Evolutionary conservation across 2,797 vertebrate species (phyloP), one percentile per base, ranked within the genome.

Genomic region (Staurois parvus): DNA sequence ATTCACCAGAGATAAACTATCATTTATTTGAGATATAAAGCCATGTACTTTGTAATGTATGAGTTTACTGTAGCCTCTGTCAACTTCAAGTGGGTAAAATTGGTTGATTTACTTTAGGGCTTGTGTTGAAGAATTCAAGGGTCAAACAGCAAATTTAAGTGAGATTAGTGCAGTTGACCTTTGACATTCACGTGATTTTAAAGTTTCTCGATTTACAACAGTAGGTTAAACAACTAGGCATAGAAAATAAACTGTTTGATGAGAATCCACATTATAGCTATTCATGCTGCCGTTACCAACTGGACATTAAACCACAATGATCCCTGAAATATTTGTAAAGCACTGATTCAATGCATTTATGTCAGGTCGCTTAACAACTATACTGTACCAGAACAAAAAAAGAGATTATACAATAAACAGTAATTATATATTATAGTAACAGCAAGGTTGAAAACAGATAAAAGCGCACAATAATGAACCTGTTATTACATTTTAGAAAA

Each of bases 1-100:
- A 91, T 91, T 93, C 92, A 88, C 90, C 93, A 90, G 87, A 92
- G 95, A 97, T 97, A 96, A 96, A 96, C 94, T 95, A 96, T 95
- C 94, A 92, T 91, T 91, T 88, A 92, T 89, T 91, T 77, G 88
- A 91, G 91, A 95, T 89, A 92, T 90, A 91, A 92, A 91, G 75
- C 70, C 84, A 87, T 88, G 88, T 81, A 77, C 62, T 92, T 93
- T 92, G 87, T 91, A 91, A 80, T 91, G 86, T 88, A 88, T 89
- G 86, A 48, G 89, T 66, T 89, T 92, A 92, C 91, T 91, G 86
- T 89, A 94, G 91, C 85, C 91, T 91, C 88, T 88, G 32, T 92
- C 90, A 92, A 89, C 90, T 90, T 90, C 74, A 88, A 87, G 88
- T 90, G 89, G 88, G 90, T 92, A 90, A 91, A 92, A 92, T 89